phyloP scores from a whole-genome alignment of 35 echinoderm and acorn worm genomes.

The Chiridota heheva region DNA sequence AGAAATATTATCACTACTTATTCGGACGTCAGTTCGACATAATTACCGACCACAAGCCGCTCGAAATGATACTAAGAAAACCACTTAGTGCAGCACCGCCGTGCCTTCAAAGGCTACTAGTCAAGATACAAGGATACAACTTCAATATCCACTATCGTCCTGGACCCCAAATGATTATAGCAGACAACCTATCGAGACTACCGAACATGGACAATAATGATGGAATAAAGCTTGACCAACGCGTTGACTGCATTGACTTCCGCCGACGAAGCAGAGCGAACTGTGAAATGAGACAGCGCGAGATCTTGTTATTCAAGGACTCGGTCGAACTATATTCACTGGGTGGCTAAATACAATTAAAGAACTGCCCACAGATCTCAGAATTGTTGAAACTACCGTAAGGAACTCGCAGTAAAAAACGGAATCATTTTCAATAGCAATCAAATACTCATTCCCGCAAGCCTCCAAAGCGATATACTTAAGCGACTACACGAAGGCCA shows the following conservation, averaged over 20 bases:
- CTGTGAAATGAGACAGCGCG: not conserved
- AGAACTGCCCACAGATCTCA: not conserved
- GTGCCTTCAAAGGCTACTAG: constrained; percentile 25
- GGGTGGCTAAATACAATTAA: constrained; percentile 42
- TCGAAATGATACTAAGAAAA: constrained; percentile 50
- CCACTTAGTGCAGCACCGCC: constrained; percentile 33
- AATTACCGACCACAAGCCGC: constrained; percentile 11
- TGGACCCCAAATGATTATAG: constrained; percentile 29
- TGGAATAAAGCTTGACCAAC: constrained; percentile 28
- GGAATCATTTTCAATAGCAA: constrained; percentile 41
- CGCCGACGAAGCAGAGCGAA: not conserved
- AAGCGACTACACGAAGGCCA: too few species aligned
- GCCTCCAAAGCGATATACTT: too few species aligned
- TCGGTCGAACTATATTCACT: not conserved
- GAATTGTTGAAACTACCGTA: not conserved
- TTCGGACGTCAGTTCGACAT: constrained; percentile 17
- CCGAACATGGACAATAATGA: constrained; percentile 3
- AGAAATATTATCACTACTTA: constrained; percentile 27
- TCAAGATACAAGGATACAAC: constrained; percentile 56
- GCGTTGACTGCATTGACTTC: not conserved
- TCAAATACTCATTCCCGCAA: too few species aligned
- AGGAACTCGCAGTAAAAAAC: constrained; percentile 11
- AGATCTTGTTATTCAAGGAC: not conserved
- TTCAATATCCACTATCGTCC: constrained; percentile 17
- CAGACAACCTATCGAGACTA: constrained; percentile 28